phyloP scores from a whole-genome alignment of 2,797 vertebrate genomes.

The Melanotaenia parkinsoni region DNA sequence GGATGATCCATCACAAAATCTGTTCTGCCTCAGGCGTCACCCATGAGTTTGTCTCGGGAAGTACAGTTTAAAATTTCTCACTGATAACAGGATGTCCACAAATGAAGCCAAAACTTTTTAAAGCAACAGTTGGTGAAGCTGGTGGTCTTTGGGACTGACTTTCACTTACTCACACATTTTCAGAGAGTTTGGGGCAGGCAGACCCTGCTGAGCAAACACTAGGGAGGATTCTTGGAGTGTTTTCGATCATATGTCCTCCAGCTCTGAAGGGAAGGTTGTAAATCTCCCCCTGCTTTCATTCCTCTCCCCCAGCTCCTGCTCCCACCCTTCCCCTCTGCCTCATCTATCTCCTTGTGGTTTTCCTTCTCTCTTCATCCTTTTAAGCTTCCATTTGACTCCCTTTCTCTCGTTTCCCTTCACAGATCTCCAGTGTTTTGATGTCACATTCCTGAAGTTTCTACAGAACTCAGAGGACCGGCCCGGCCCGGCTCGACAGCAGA shows the following conservation, averaged over 20 bases:
- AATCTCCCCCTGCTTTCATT: constrained; percentile 52
- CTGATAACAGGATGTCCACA: constrained; percentile 42
- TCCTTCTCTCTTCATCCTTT: constrained; percentile 22
- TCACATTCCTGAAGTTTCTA: constrained; percentile 65
- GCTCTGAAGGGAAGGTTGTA: constrained; percentile 47
- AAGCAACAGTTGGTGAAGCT: background rate
- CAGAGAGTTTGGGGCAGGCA: constrained; percentile 16
- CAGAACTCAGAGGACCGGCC: constrained; percentile 11
- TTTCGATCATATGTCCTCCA: constrained; percentile 57
- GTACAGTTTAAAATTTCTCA: background rate
- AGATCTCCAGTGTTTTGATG: constrained; percentile 62
- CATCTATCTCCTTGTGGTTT: constrained; percentile 21
- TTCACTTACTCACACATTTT: constrained; percentile 33
- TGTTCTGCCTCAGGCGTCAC: background rate
- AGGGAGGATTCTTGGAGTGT: constrained; percentile 55
- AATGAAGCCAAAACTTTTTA: background rate
- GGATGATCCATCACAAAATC: background rate
- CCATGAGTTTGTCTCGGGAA: background rate
- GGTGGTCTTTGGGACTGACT: constrained; percentile 26
- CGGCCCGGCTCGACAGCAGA: constrained; percentile 13
- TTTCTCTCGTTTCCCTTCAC: constrained; percentile 46
- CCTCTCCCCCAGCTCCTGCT: constrained; percentile 2
- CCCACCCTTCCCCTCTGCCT: constrained; percentile 20
- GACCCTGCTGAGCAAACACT: constrained; percentile 52
- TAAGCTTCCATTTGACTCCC: constrained; percentile 29